A percentile compares a stretch with the other conserved stretches of the same genome.
These are phyloP conservation scores for Nephila pilipes DNA, from an alignment of 1,140 invertebrate genomes.

Conservation along the genomic window DNA sequence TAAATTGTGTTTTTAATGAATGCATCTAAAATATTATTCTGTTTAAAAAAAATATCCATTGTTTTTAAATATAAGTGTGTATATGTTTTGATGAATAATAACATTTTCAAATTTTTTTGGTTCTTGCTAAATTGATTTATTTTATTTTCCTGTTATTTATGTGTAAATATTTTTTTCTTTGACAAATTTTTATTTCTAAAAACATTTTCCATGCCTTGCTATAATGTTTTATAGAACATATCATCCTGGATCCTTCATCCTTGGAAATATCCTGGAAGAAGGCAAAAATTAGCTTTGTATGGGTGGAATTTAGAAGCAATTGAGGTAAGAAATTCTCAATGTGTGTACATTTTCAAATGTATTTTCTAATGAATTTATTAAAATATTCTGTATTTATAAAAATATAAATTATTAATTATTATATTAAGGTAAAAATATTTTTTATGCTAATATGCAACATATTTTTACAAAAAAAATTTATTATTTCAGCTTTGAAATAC, in stretches of 20 bases:
- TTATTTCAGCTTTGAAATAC: no score
- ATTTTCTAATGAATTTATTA: neutral
- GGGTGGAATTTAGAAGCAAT: constrained; percentile 48
- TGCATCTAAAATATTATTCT: no score
- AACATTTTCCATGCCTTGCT: neutral
- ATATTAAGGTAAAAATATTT: no score
- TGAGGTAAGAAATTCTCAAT: constrained; percentile 19
- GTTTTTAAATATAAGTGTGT: no score
- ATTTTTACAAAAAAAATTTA: no score
- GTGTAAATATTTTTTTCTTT: neutral
- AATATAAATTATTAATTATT: no score
- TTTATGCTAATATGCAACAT: no score
- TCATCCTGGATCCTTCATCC: constrained; percentile 58
- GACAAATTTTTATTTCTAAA: neutral
- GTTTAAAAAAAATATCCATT: no score
- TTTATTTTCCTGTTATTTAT: neutral
- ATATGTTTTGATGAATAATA: no score
- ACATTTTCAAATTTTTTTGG: no score
- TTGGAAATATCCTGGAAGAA: neutral
- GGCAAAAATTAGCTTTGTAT: constrained; percentile 57
- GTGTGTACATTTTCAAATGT: neutral
- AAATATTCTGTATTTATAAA: no score
- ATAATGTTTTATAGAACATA: neutral
- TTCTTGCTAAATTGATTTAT: neutral
- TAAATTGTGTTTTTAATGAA: no score